Evolutionary conservation across 2,113 vertebrate genomes (phyloP).

Genomic region (Melanotaenia duboulayi): DNA sequence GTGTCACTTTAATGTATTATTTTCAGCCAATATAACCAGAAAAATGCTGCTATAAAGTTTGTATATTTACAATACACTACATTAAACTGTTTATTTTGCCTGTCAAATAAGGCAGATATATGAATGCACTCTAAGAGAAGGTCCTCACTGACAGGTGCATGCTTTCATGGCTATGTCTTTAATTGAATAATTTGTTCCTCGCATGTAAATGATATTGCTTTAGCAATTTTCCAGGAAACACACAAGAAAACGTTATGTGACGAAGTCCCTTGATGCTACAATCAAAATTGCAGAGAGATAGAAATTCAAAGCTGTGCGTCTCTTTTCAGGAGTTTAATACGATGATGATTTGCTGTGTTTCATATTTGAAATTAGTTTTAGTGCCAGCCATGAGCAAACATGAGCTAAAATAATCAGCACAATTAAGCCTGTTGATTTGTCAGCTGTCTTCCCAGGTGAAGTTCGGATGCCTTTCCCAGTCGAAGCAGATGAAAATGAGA

Average conservation of each 20-base stretch:
- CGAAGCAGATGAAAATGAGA: conserved; percentile 25
- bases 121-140: neutral
- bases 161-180: neutral
- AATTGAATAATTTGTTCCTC: conserved; percentile 7
- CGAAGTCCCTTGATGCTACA: conserved; percentile 14
- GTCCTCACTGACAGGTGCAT: neutral
- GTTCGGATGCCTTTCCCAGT: conserved; percentile 36
- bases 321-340: conserved; percentile 24
- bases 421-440: conserved; percentile 65
- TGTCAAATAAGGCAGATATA: no score
- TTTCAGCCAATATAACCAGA: neutral
- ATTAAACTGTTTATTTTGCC: neutral
- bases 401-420: conserved; percentile 58
- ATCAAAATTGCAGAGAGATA: conserved; percentile 22
- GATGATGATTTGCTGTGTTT: conserved; percentile 44
- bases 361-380: conserved; percentile 49
- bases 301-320: conserved; percentile 23
- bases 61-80: neutral
- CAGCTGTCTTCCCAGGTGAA: conserved; percentile 45
- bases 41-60: neutral
- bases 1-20: neutral
- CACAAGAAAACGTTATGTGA: neutral
- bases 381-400: conserved; percentile 51
- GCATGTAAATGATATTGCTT: neutral
- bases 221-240: neutral